phyloP scores from a whole-genome alignment of 2,797 vertebrate genomes.

The Lepilemur ruficaudatus region DNA sequence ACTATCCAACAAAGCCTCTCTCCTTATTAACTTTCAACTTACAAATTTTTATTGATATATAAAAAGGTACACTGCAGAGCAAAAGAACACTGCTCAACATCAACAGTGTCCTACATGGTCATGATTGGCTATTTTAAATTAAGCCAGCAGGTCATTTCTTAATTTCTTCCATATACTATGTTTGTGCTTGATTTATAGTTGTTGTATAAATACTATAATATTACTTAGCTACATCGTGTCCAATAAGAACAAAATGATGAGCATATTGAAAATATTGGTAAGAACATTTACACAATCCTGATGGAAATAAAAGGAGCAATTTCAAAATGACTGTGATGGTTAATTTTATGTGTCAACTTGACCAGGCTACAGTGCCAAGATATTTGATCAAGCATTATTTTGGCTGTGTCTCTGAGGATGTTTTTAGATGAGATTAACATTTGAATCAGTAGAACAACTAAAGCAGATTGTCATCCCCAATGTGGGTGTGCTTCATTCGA shows the following conservation, averaged over 20 bases:
- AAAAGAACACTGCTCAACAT: neutral
- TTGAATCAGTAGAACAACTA: neutral
- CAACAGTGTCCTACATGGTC: neutral
- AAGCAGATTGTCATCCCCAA: neutral
- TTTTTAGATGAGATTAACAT: neutral
- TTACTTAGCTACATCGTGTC: neutral
- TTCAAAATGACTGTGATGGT: neutral
- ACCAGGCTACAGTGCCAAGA: neutral
- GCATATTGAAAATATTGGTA: neutral
- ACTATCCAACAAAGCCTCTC: neutral
- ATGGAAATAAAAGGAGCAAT: neutral
- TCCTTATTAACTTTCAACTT: slow-evolving; percentile 34
- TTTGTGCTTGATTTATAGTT: neutral
- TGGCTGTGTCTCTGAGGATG: neutral
- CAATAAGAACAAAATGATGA: neutral
- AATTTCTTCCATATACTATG: neutral
- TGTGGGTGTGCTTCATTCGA: neutral
- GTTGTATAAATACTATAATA: neutral
- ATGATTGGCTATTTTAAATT: neutral
- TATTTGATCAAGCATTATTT: neutral
- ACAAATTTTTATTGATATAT: neutral
- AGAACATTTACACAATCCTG: neutral
- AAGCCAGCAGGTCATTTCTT: neutral
- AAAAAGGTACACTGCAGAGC: neutral
- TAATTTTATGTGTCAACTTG: neutral